phyloP scores from a whole-genome alignment of 2,113 vertebrate genomes.

The Labeo rohita region DNA sequence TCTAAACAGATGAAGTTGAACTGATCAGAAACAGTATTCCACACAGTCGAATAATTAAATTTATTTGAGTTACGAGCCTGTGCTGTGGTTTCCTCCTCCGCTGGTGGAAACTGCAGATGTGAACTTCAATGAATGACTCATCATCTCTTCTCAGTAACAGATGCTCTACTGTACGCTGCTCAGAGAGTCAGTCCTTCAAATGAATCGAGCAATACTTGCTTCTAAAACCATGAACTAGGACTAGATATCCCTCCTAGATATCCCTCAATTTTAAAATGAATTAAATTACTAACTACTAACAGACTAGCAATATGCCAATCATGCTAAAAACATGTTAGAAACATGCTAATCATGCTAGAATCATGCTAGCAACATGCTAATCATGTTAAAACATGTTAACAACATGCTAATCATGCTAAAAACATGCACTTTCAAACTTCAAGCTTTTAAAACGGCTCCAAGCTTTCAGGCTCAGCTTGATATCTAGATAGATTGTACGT shows the following conservation, averaged over 20 bases:
- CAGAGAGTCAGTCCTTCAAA: neutral
- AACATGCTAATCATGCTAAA: too few species aligned
- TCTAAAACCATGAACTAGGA: neutral
- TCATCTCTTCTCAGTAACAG: neutral
- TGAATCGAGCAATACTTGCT: neutral
- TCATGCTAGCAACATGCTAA: too few species aligned
- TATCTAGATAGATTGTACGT: too few species aligned
- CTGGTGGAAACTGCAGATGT: slow-evolving; percentile 22
- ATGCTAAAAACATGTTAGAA: too few species aligned
- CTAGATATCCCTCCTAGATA: neutral
- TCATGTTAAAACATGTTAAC: too few species aligned
- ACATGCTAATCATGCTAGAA: too few species aligned
- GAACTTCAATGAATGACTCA: slow-evolving; percentile 3
- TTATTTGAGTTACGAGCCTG: neutral
- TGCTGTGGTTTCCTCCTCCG: slow-evolving; percentile 1
- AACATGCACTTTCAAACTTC: too few species aligned
- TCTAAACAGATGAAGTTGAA: neutral
- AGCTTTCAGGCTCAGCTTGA: too few species aligned
- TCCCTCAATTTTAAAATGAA: neutral
- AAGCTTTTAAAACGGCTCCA: too few species aligned
- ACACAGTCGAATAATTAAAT: neutral
- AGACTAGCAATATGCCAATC: too few species aligned
- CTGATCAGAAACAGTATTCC: slow-evolving; percentile 20
- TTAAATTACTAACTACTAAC: neutral
- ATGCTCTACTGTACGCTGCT: neutral